Evolutionary conservation across 2,113 vertebrate species (phyloP).

Genomic region (Pseudopodoces humilis): DNA sequence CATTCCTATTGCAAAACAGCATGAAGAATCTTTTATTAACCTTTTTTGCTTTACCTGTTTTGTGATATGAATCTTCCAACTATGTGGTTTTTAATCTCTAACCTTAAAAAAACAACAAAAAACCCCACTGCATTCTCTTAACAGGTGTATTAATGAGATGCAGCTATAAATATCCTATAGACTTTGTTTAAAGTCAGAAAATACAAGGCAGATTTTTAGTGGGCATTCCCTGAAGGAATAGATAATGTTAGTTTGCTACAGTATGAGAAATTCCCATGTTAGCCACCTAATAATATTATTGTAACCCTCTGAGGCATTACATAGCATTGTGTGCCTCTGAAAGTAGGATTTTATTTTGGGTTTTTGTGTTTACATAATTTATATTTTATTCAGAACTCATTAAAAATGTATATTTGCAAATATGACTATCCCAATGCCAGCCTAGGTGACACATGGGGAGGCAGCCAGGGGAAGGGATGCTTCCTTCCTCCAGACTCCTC

Average conservation of each 20-base stretch:
- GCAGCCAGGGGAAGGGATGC: neutral
- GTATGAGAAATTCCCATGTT: neutral
- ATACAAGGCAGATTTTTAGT: neutral
- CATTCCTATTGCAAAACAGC: neutral
- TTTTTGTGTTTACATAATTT: neutral
- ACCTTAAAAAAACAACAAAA: neutral
- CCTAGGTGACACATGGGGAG: fast-evolving
- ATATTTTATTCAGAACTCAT: neutral
- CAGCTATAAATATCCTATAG: neutral
- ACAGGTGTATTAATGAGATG: neutral
- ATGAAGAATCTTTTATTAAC: neutral
- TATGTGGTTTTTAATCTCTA: neutral
- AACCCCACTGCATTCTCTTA: neutral
- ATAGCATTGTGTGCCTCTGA: neutral
- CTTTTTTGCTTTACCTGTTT: neutral
- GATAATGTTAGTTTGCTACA: neutral
- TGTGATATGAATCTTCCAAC: neutral
- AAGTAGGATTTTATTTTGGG: neutral
- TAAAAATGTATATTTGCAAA: neutral
- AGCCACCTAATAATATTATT: neutral
- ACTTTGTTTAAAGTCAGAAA: neutral
- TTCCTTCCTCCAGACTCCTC: neutral
- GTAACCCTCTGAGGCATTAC: neutral
- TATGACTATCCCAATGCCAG: fast-evolving
- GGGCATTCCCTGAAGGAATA: neutral